These are phyloP conservation scores for Cotesia congregata DNA, from an alignment of 2,888 invertebrate species.

Conservation along the genomic window DNA sequence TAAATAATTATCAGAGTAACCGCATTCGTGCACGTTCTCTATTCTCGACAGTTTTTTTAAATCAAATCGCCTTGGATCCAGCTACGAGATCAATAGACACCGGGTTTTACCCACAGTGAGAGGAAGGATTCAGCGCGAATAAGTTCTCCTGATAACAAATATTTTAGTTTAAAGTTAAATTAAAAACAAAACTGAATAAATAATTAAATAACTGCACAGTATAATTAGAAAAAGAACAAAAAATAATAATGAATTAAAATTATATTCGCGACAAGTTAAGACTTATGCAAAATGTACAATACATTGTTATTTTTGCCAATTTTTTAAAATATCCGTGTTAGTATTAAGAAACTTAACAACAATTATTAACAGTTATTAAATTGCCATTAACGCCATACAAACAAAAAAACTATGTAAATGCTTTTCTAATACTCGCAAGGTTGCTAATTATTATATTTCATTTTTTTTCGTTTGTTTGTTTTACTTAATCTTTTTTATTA, in stretches of 20 bases:
- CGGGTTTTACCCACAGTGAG: slow-evolving; percentile 60
- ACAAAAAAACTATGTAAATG: slow-evolving; percentile 56
- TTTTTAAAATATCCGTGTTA: slow-evolving; percentile 29
- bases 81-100: slow-evolving; percentile 63
- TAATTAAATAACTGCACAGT: slow-evolving; percentile 9
- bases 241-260: neutral
- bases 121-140: slow-evolving; percentile 54
- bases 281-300: slow-evolving; percentile 16
- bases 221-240: slow-evolving; percentile 18
- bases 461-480: slow-evolving; percentile 51
- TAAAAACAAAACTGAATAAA: slow-evolving; percentile 2
- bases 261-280: slow-evolving; percentile 20
- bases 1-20: slow-evolving; percentile 48
- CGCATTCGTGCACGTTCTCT: slow-evolving; percentile 66
- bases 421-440: slow-evolving; percentile 67
- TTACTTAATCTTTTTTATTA: slow-evolving; percentile 43
- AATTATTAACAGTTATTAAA: slow-evolving; percentile 39
- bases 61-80: slow-evolving; percentile 64
- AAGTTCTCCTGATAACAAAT: slow-evolving; percentile 42
- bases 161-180: neutral
- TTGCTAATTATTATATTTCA: slow-evolving; percentile 59
- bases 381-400: slow-evolving; percentile 56
- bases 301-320: slow-evolving; percentile 9
- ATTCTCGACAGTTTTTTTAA: slow-evolving; percentile 69
- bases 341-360: slow-evolving; percentile 33